Base-by-base conservation (phyloP, 2,888 invertebrate genomes). In the Alentia gelatinosa region DNA sequence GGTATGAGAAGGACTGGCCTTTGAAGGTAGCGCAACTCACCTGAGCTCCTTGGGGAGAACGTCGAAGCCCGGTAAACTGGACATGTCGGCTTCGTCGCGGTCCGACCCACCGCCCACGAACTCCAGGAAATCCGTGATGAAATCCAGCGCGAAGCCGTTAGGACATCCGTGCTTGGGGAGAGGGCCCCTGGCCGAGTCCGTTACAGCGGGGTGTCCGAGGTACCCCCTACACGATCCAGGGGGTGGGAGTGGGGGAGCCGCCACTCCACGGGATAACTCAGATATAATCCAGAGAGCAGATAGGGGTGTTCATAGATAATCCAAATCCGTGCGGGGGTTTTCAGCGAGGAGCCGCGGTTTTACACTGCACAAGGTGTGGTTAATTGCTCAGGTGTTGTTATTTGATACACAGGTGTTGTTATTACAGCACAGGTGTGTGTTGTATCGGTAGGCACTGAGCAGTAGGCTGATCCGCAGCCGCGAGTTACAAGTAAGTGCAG, bases 81-180 rank as follows among this genome's bases (percentile, higher is more conserved):
- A 86, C 86, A 86, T 86, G 42, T 42, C 50, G 33, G 86, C 0
- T 12, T 86, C 86, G n/a, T 86, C 86, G 30, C 50, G 26, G 30
- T 50, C 47, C 26, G 30, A 12, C 19, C 33, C 47, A 12, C 30
- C 12, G 42, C 86, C 86, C 26, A 50, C 86, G 47, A 50, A 86
- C 86, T 86, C 86, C 86, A 86, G 26, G 42, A 86, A 86, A 86
- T 86, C 86, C 86, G 86, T 86, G 26, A 86, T 86, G 50, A 86
- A 86, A 86, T 86, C 86, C 86, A 86, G 86, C 47, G 86, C 86
- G 19, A 86, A 47, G 86, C 86, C 86, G 86, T 86, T 35, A 26
- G 68, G 68, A 68, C 68, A 68, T 68, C n/a, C 12, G 68, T 68
- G 30, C n/a, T 30, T 19, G 56, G 3, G 56, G 56, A n/a, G 56